Evolutionary conservation across 2,888 invertebrate genomes (phyloP).

Genomic region (Petrophora chlorosata): DNA sequence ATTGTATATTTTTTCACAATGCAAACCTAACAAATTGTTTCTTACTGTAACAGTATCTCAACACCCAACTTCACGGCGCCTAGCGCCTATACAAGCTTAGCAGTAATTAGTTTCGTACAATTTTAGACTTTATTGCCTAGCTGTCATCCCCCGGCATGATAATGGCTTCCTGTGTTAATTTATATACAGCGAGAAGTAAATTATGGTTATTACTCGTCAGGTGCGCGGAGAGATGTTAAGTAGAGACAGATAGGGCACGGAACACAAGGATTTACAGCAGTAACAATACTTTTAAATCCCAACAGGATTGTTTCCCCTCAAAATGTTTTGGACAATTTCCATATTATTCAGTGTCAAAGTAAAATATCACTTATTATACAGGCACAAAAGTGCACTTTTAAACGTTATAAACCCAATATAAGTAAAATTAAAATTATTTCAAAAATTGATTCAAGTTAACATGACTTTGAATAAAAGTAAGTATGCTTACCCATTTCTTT

Average conservation of each 20-base stretch:
- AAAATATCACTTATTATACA: too few relatives aligned
- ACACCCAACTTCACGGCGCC: constrained; percentile 37
- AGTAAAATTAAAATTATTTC: too few relatives aligned
- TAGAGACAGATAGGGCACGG: constrained; percentile 30
- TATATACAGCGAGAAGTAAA: constrained; percentile 56
- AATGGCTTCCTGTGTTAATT: constrained; percentile 71
- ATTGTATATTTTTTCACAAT: too few relatives aligned
- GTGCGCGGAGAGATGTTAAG: constrained; percentile 33
- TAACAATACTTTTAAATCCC: not conserved
- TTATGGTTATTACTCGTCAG: constrained; percentile 53
- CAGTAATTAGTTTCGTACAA: constrained; percentile 72
- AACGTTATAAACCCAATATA: too few relatives aligned
- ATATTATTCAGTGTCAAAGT: too few relatives aligned
- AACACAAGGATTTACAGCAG: not conserved
- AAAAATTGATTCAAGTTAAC: too few relatives aligned
- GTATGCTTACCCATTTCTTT: too few relatives aligned
- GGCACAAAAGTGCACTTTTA: too few relatives aligned
- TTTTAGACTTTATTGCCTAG: constrained; percentile 69
- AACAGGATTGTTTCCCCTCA: not conserved
- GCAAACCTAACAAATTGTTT: too few relatives aligned
- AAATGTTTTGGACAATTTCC: too few relatives aligned
- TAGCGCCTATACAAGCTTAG: constrained; percentile 47
- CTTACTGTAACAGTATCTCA: constrained; percentile 24
- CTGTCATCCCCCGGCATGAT: constrained; percentile 59
- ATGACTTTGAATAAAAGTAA: too few relatives aligned